Evolutionary conservation across 1,140 invertebrate genomes (phyloP).

Genomic region (Calosoma granatense): DNA sequence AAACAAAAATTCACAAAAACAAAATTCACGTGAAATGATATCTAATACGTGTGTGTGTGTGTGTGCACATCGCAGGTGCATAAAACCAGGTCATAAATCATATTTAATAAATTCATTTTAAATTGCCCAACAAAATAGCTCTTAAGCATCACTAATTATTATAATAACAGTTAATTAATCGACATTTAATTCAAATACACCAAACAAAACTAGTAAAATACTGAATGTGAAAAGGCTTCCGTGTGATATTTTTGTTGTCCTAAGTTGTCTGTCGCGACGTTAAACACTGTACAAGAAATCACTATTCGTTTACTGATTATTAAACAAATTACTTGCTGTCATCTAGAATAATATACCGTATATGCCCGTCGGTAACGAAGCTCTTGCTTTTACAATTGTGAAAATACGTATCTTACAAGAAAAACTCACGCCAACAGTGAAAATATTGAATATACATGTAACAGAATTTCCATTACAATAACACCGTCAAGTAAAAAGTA

Average conservation of each 20-base stretch:
- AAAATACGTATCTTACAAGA: too few species aligned
- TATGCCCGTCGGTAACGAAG: neutral
- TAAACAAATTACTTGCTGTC: neutral
- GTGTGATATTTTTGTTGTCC: neutral
- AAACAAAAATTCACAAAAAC: too few species aligned
- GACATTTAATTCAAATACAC: neutral
- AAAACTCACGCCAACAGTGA: too few species aligned
- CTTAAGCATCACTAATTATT: neutral
- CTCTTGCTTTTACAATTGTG: neutral
- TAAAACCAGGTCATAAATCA: neutral
- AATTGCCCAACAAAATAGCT: neutral
- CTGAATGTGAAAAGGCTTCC: constrained; percentile 2
- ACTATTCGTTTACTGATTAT: neutral
- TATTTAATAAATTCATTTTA: constrained; percentile 6
- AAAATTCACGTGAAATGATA: too few species aligned
- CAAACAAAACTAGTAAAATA: neutral
- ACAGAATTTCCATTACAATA: too few species aligned
- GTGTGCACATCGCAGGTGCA: constrained; percentile 1
- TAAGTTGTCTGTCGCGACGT: neutral
- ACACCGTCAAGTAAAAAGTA: too few species aligned
- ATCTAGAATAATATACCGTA: neutral
- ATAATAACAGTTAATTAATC: constrained; percentile 5
- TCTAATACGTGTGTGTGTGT: too few species aligned
- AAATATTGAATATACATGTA: too few species aligned
- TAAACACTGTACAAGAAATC: too few species aligned